Conservation (phyloP, 2,113 vertebrate genomes). For the Nothobranchius kuhntae region DNA sequence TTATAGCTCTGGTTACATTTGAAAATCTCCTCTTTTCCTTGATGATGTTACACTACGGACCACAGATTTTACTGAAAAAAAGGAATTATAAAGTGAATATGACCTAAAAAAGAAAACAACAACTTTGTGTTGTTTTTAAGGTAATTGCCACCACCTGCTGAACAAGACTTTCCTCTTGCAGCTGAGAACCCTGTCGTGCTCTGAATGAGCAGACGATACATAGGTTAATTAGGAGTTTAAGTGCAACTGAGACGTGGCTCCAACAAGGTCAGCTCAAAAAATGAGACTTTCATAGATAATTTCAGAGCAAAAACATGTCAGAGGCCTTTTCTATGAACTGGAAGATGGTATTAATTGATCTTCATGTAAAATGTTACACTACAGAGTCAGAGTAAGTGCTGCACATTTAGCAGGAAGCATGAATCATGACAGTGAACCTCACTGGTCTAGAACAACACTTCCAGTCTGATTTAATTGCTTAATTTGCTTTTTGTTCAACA, state of each 20-base stretch:
- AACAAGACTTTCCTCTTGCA: conserved; percentile 10
- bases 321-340: conserved; percentile 18
- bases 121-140: background rate
- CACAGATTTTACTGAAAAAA: too few relatives aligned
- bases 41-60: too few relatives aligned
- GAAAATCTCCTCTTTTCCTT: too few relatives aligned
- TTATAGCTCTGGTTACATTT: too few relatives aligned
- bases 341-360: background rate
- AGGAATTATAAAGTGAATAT: too few relatives aligned
- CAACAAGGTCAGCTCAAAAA: conserved; percentile 41
- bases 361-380: conserved; percentile 8
- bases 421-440: background rate
- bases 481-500: too few relatives aligned
- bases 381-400: conserved; percentile 8
- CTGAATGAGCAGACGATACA: conserved; percentile 50
- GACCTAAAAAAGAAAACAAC: too few relatives aligned
- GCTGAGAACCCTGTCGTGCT: conserved; percentile 30
- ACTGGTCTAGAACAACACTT: background rate
- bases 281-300: conserved; percentile 31
- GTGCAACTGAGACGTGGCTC: conserved; percentile 47
- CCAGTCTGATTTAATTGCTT: too few relatives aligned
- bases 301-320: conserved; percentile 29
- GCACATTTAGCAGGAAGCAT: background rate
- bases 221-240: conserved; percentile 66
- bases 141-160: conserved; percentile 22